Conservation (phyloP, 1,140 invertebrate genomes). For the Polypedilum pembai region DNA sequence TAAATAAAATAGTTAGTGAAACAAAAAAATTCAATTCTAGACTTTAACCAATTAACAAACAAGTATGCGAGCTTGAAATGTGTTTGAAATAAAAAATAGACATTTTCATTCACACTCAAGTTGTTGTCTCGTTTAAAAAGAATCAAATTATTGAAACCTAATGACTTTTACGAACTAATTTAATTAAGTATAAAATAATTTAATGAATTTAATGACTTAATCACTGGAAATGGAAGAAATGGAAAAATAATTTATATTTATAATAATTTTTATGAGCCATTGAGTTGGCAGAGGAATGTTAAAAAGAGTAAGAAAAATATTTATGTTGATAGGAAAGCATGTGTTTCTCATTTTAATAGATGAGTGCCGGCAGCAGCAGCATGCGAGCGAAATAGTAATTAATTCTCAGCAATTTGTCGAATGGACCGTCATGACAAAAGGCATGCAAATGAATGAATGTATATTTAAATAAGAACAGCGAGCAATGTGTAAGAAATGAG, state of each 20-base stretch:
- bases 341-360: slow-evolving; percentile 6
- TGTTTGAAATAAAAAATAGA: not conserved
- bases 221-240: not conserved
- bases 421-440: not conserved
- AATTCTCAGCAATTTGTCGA: slow-evolving; percentile 8
- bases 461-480: not conserved
- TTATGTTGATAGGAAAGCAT: slow-evolving; percentile 6
- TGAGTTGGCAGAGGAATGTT: not conserved
- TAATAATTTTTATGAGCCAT: slow-evolving; percentile 19
- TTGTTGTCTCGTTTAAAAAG: not conserved
- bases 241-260: slow-evolving; percentile 8
- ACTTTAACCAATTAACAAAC: not conserved
- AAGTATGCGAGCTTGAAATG: not conserved
- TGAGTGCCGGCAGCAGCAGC: not conserved
- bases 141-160: not conserved
- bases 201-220: slow-evolving; percentile 13
- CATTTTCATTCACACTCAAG: not conserved
- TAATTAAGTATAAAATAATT: slow-evolving; percentile 10
- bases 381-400: not conserved
- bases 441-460: not conserved
- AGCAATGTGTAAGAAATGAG: too few species aligned
- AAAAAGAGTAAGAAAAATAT: not conserved
- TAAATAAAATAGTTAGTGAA: too few species aligned
- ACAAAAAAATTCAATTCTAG: too few species aligned
- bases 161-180: not conserved